Base-by-base conservation (phyloP, 2,113 vertebrate genomes). In the Pipra filicauda region DNA sequence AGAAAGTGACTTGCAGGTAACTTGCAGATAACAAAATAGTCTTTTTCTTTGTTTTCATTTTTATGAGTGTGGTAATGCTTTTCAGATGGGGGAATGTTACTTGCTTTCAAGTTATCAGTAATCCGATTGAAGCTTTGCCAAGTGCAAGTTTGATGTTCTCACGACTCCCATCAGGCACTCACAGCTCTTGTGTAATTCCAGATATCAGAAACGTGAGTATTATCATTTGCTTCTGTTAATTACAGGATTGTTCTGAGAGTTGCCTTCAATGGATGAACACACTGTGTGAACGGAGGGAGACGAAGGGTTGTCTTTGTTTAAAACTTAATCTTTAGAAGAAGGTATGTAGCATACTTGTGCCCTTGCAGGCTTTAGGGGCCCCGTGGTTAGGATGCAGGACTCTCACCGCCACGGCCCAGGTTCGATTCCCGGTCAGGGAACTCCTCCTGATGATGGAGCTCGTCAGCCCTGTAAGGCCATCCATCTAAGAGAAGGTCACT, bases 341-440 rank as follows among this genome's bases (percentile, higher is more conserved):
- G 3, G 4, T 67, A 11, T 1, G 0, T 39, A 3, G 5, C 11
- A 10, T 48, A 39, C 27, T 62, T 43, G 7, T 27, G 30, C 15
- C 9, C 2, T 87, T 89, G n/a, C 23, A 54, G 30, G 15, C 9
- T 91, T 15, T 67, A 22, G 15, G n/a, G n/a, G n/a, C n/a, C n/a
- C n/a, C n/a, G n/a, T n/a, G n/a, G n/a, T n/a, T n/a, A n/a, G n/a
- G n/a, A n/a, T n/a, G n/a, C n/a, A n/a, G n/a, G n/a, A n/a, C n/a
- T n/a, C n/a, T n/a, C n/a, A n/a, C n/a, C n/a, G n/a, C n/a, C n/a
- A n/a, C n/a, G n/a, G n/a, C n/a, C n/a, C n/a, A n/a, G n/a, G n/a
- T n/a, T n/a, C n/a, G n/a, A n/a, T n/a, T n/a, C n/a, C n/a, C n/a
- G n/a, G n/a, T n/a, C n/a, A n/a, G n/a, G n/a, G n/a, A n/a, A n/a